Evolutionary conservation across 2,113 vertebrate genomes (phyloP).

Genomic region (Crocuta crocuta): DNA sequence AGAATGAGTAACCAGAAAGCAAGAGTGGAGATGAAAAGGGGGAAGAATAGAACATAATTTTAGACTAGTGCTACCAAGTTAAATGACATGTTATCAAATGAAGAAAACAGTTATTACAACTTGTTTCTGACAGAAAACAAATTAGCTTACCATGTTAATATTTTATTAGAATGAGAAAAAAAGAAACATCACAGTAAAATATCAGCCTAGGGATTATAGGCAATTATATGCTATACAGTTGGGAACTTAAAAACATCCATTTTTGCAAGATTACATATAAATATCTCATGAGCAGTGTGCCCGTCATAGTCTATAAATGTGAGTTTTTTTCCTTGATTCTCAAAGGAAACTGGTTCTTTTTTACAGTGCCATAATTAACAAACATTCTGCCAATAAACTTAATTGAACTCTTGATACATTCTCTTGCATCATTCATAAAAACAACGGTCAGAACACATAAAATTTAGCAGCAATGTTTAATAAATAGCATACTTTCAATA

Average conservation of each 20-base stretch:
- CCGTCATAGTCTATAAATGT: neutral
- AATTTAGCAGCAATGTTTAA: neutral
- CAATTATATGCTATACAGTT: neutral
- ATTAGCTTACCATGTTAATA: neutral
- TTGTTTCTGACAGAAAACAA: slow-evolving; percentile 58
- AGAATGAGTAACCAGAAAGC: slow-evolving; percentile 83
- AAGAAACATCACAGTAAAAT: slow-evolving; percentile 24
- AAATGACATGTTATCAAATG: slow-evolving; percentile 37
- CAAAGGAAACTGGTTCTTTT: neutral
- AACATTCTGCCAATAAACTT: slow-evolving; percentile 31
- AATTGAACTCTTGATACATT: slow-evolving; percentile 19
- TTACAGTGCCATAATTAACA: neutral
- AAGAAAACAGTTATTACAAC: slow-evolving; percentile 12
- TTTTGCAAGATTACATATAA: slow-evolving; percentile 30
- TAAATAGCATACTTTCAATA: neutral
- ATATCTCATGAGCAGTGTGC: slow-evolving; percentile 31
- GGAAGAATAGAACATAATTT: neutral
- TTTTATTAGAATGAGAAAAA: slow-evolving; percentile 57
- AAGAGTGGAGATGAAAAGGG: slow-evolving; percentile 77
- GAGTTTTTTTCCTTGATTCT: neutral
- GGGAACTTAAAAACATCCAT: slow-evolving; percentile 44
- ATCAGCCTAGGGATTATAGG: slow-evolving; percentile 21
- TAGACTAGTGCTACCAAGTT: slow-evolving; percentile 72
- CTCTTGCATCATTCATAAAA: slow-evolving; percentile 53
- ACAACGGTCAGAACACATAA: slow-evolving; percentile 10